Conservation (phyloP, 2,888 invertebrate genomes). For the Steinernema carpocapsae region DNA sequence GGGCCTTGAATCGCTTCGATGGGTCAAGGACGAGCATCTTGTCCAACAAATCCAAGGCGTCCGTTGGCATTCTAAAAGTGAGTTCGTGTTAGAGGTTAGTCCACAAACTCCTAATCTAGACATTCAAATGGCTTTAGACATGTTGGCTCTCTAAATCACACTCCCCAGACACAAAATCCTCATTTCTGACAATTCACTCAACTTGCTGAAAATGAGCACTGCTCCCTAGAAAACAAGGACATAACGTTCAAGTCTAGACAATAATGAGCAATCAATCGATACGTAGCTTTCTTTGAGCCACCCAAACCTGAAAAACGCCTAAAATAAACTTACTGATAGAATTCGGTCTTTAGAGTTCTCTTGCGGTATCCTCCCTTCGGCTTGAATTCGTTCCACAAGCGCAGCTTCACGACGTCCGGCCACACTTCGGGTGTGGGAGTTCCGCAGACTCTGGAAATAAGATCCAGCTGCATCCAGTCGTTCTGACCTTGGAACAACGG, state of each 20-base stretch:
- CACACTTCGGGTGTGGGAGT: slow-evolving; percentile 94
- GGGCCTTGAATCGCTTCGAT: slow-evolving; percentile 87
- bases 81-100: background rate
- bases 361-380: slow-evolving; percentile 77
- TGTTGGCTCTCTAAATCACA: too few species aligned
- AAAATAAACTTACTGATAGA: slow-evolving; percentile 78
- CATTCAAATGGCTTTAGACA: background rate
- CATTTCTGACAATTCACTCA: too few species aligned
- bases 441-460: slow-evolving; percentile 90
- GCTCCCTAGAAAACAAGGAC: too few species aligned
- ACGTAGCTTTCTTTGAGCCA: too few species aligned
- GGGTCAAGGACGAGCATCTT: slow-evolving; percentile 93
- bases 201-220: too few species aligned
- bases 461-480: slow-evolving; percentile 90
- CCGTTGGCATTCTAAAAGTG: slow-evolving; percentile 74
- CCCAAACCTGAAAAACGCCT: slow-evolving; percentile 10
- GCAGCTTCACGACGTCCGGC: slow-evolving; percentile 92
- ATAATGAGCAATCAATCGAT: too few species aligned
- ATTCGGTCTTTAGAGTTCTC: slow-evolving; percentile 87
- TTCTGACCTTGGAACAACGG: slow-evolving; percentile 87
- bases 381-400: slow-evolving; percentile 87
- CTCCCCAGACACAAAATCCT: too few species aligned
- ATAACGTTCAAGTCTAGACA: too few species aligned
- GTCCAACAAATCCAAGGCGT: slow-evolving; percentile 62
- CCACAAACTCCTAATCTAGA: background rate